Evolutionary conservation across 2,113 vertebrate species (phyloP).

Genomic region (Parus major): DNA sequence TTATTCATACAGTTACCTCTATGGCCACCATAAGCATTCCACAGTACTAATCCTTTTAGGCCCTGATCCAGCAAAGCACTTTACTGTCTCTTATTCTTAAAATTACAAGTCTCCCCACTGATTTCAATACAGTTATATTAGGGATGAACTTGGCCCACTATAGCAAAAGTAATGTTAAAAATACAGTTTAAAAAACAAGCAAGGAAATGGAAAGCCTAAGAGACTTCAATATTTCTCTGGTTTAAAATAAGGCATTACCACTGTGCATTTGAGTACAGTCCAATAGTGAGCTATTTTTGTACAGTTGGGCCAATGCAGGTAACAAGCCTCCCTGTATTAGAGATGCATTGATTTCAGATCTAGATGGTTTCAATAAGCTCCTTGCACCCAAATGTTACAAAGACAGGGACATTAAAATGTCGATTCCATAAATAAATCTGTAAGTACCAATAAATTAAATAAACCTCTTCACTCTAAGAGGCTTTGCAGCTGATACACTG

Average conservation of each 20-base stretch:
- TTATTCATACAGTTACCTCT: slow-evolving; percentile 52
- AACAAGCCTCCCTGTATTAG: slow-evolving; percentile 1
- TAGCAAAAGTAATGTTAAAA: slow-evolving; percentile 41
- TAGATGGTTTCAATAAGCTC: slow-evolving; percentile 36
- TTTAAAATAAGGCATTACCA: background rate
- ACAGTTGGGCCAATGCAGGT: slow-evolving; percentile 16
- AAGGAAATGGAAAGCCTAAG: slow-evolving; percentile 12
- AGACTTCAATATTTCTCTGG: background rate
- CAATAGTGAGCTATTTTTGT: slow-evolving; percentile 13
- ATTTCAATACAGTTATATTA: slow-evolving; percentile 47
- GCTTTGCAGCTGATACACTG: slow-evolving; percentile 1
- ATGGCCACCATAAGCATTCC: slow-evolving; percentile 9
- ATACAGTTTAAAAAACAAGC: slow-evolving; percentile 22
- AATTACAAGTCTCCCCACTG: slow-evolving; percentile 41
- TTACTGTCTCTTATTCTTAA: slow-evolving; percentile 50
- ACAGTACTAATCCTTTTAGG: slow-evolving; percentile 67
- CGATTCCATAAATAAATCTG: slow-evolving; percentile 51
- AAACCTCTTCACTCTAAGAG: slow-evolving; percentile 24
- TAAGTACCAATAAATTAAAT: slow-evolving; percentile 55
- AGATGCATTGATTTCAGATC: slow-evolving; percentile 50
- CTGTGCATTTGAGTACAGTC: background rate
- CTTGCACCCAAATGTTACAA: slow-evolving; percentile 38
- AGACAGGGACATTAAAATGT: slow-evolving; percentile 35
- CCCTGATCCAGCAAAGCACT: slow-evolving; percentile 67
- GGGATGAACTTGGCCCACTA: slow-evolving; percentile 37